Percentiles rank a stretch among this genome's conserved stretches.
Evolutionary conservation across 2,113 vertebrate genomes (phyloP).

Genomic region (Laterallus jamaicensis): DNA sequence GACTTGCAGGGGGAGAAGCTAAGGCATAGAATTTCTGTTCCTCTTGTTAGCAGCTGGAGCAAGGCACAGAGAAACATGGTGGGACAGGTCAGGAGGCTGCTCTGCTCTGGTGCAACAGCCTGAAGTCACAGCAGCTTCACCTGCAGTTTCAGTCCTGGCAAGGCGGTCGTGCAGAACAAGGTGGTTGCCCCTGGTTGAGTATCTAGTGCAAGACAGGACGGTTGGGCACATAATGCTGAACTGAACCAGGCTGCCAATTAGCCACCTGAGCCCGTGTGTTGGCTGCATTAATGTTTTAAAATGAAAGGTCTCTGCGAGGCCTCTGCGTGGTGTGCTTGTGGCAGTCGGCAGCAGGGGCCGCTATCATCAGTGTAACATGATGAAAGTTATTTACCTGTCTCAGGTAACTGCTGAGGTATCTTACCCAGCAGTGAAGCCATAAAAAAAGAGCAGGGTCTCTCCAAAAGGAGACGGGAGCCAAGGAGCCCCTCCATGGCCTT

Average conservation of each 20-base stretch:
- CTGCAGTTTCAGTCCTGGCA: neutral
- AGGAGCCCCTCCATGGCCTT: neutral
- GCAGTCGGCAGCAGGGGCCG: neutral
- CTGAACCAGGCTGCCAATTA: neutral
- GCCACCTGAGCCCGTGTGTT: neutral
- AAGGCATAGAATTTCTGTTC: neutral
- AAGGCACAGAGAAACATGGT: neutral
- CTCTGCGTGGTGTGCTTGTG: neutral
- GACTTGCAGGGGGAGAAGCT: neutral
- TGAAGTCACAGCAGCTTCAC: neutral
- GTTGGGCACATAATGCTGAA: neutral
- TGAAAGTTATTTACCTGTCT: neutral
- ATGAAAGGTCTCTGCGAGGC: neutral
- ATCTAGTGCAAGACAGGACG: neutral
- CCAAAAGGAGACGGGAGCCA: neutral
- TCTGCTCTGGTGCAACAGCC: neutral
- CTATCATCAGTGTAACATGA: slow-evolving; percentile 11
- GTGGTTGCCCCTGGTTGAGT: neutral
- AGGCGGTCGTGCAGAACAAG: neutral
- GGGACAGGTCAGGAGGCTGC: neutral
- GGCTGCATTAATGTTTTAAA: slow-evolving; percentile 22
- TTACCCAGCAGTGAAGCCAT: neutral
- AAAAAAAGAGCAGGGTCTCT: neutral
- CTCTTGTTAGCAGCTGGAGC: neutral
- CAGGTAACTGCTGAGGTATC: neutral